Base-by-base conservation (phyloP, 2,113 vertebrate genomes). In the Gymnarchus niloticus region DNA sequence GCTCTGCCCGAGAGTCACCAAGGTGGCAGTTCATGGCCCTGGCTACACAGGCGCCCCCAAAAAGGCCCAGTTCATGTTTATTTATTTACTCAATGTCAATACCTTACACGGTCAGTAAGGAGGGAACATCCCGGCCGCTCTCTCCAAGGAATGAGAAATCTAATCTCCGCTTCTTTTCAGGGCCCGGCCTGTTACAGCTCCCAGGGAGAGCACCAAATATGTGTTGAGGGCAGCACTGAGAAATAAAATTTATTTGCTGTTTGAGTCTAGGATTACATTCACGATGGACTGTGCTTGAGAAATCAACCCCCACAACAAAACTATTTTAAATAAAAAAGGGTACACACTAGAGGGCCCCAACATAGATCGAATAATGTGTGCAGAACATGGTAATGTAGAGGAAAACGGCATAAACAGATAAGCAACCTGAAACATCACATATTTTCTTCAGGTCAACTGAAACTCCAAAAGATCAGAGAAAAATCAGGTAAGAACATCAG, bases 1-100 rank as follows among this genome's bases (percentile, higher is more conserved):
- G 89, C 81, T 41, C 61, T 83, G 61, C 84, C 83, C 57, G 65
- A 85, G 83, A 87, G 85, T 85, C 61, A 61, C 49, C 19, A 80
- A 77, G 84, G 88, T 59, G 73, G 56, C 46, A 59, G 56, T 59
- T 56, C 49, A 61, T 51, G 51, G 28, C 56, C 17, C n/a, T 54
- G 28, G 57, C 21, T 81, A 4, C 86, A 83, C 51, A 56, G 51
- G 23, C 44, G 56, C 37, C 6, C 19, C 37, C 12, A 80, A 69
- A 81, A 86, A 86, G 81, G 52, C 81, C 49, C 87, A 86, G 89
- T 73, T 87, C 87, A 88, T 86, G 87, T 88, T 86, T 87, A 86
- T 88, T 87, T 87, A 89, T 88, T 84, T 87, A 77, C 82, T 83
- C 85, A 77, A 88, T 89, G 88, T 88, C 87, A 87, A 89, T 89